phyloP scores from a whole-genome alignment of 2,113 vertebrate species.

The Protobothrops mucrosquamatus region DNA sequence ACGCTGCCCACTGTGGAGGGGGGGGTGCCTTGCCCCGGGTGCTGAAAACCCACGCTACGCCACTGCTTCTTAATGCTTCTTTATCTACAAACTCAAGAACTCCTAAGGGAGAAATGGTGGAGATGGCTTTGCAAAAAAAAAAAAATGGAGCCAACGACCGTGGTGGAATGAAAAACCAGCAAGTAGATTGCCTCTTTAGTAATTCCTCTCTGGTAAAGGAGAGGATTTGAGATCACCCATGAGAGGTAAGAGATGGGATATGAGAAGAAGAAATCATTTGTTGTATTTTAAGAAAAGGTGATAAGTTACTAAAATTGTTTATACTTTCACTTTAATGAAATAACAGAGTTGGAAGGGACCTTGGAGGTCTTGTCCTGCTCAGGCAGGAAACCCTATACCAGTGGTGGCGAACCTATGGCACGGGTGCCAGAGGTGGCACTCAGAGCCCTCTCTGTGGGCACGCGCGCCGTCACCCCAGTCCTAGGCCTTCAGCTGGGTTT shows the following conservation, averaged over 20 bases:
- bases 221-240: not conserved
- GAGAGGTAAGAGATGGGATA: no score
- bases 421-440: no score
- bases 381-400: not conserved
- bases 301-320: not conserved
- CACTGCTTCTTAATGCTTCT: not conserved
- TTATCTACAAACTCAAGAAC: not conserved
- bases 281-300: not conserved
- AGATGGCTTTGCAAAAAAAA: not conserved
- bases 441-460: no score
- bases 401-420: no score
- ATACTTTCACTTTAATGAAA: not conserved
- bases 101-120: not conserved
- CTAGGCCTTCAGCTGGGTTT: no score
- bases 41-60: no score
- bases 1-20: no score
- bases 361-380: not conserved
- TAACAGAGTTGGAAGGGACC: not conserved
- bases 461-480: no score
- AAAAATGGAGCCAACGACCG: not conserved
- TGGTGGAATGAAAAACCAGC: not conserved
- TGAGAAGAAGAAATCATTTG: no score
- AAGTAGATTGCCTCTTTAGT: not conserved
- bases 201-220: not conserved
- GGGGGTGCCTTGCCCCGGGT: no score